These are phyloP conservation scores for Drosophila serrata DNA, from an alignment of 1,140 invertebrate species.

Conservation along the genomic window DNA sequence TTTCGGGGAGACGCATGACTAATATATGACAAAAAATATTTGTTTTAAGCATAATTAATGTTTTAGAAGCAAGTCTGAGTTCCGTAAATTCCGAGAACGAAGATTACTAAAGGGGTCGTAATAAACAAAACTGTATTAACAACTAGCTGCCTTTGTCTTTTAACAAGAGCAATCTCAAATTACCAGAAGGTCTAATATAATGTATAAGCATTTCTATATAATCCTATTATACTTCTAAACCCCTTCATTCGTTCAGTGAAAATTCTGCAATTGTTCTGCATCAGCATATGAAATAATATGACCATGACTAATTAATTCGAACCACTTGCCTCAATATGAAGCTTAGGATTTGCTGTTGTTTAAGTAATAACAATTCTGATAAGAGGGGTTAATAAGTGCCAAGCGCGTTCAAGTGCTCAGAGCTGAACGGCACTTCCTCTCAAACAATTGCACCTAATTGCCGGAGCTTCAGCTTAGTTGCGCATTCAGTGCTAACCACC, in stretches of 20 bases:
- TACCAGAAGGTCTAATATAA: background rate
- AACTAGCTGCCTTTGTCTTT: background rate
- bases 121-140: no score
- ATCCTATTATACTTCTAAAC: no score
- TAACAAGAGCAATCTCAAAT: background rate
- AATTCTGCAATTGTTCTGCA: background rate
- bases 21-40: background rate
- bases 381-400: slow-evolving; percentile 23
- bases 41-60: background rate
- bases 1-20: background rate
- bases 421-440: slow-evolving; percentile 29
- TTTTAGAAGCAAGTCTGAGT: background rate
- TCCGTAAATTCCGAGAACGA: background rate
- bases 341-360: slow-evolving; percentile 5
- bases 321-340: background rate
- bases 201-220: background rate
- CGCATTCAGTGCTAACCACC: slow-evolving; percentile 1
- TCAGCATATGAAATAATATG: background rate
- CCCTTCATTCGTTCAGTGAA: background rate
- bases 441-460: slow-evolving; percentile 63
- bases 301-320: slow-evolving; percentile 11
- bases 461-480: slow-evolving; percentile 24
- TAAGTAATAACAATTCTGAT: slow-evolving; percentile 25
- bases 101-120: background rate
- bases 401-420: slow-evolving; percentile 12